Percentiles rank a stretch among this genome's conserved stretches.
Conservation (phyloP, 2,113 vertebrate species). For the Pseudorectes ferrugineus region DNA sequence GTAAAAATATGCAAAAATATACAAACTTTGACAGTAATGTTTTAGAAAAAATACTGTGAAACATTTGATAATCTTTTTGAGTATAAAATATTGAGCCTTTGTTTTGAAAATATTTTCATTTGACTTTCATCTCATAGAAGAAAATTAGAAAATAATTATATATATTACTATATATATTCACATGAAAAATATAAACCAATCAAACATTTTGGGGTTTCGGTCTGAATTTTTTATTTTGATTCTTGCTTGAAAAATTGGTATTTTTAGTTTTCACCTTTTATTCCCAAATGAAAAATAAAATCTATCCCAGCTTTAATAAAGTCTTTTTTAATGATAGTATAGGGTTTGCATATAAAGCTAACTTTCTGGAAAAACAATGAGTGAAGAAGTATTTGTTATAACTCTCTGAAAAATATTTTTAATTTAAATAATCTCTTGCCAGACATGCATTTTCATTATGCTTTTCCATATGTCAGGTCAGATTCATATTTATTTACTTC, state of each 20-base stretch:
- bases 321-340: background rate
- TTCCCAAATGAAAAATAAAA: background rate
- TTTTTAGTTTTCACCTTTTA: background rate
- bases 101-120: background rate
- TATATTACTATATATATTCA: background rate
- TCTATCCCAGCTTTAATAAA: background rate
- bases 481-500: background rate
- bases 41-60: background rate
- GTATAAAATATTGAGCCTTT: background rate
- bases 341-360: background rate
- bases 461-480: background rate
- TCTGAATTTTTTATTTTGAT: background rate
- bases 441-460: background rate
- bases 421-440: background rate
- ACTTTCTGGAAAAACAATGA: background rate
- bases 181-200: background rate
- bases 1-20: background rate
- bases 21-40: background rate
- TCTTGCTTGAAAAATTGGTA: background rate
- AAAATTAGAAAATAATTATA: background rate
- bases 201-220: background rate
- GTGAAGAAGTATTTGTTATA: background rate
- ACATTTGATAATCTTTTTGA: background rate
- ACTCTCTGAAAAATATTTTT: background rate
- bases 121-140: background rate